Conservation (phyloP, 2,888 invertebrate species). For the Drosophila hamatofila region DNA sequence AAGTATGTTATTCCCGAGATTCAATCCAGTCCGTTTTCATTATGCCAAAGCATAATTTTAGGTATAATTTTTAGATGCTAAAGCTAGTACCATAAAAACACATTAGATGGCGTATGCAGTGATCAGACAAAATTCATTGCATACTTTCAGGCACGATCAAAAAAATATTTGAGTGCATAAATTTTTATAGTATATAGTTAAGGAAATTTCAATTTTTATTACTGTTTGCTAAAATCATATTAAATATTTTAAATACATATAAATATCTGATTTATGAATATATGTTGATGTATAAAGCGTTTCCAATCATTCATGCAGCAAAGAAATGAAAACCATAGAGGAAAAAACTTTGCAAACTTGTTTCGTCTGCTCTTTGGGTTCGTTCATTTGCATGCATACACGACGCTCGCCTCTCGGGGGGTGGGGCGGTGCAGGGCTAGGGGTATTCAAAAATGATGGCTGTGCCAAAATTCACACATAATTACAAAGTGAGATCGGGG, state of each 20-base stretch:
- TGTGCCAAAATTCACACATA: slow-evolving; percentile 76
- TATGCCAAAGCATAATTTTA: not conserved
- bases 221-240: not conserved
- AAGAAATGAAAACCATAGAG: not conserved
- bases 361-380: slow-evolving; percentile 18
- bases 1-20: not conserved
- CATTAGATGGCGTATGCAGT: not conserved
- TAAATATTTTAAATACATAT: not conserved
- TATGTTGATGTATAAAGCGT: too few species aligned
- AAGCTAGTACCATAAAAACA: not conserved
- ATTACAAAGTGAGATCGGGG: slow-evolving; percentile 62
- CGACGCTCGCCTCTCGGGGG: not conserved
- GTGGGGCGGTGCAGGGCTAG: not conserved
- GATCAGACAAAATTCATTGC: not conserved
- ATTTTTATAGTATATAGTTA: not conserved
- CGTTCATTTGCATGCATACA: slow-evolving; percentile 53
- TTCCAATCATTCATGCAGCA: not conserved
- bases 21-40: not conserved
- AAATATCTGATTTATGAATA: not conserved
- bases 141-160: not conserved
- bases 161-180: not conserved
- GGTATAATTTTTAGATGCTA: not conserved
- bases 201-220: not conserved
- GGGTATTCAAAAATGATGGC: slow-evolving; percentile 42
- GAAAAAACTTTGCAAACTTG: slow-evolving; percentile 18